Evolutionary conservation across 2,797 vertebrate species (phyloP).

Genomic region (Tenualosa ilisha): DNA sequence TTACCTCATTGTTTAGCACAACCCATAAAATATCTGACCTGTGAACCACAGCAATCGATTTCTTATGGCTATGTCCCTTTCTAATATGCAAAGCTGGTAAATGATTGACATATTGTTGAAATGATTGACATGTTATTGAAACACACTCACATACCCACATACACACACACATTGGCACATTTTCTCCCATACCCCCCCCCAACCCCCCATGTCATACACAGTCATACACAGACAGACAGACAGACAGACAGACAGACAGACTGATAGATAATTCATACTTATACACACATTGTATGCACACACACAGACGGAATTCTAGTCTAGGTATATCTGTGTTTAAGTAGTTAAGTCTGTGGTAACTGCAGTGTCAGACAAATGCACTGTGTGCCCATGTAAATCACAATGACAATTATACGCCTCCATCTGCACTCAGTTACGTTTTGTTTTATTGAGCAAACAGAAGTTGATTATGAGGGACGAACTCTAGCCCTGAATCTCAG

Average conservation of each 20-base stretch:
- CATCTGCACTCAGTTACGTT: neutral
- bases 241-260: too few species aligned
- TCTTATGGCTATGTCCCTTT: too few species aligned
- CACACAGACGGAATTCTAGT: neutral
- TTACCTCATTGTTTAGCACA: too few species aligned
- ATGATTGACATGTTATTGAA: neutral
- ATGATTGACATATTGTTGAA: neutral
- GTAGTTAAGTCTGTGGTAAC: neutral
- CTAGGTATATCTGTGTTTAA: neutral
- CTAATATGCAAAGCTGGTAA: too few species aligned
- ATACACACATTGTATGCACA: neutral
- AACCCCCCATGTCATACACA: too few species aligned
- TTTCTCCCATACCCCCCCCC: too few species aligned
- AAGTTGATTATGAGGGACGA: neutral
- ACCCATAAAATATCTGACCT: too few species aligned
- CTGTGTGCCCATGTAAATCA: neutral
- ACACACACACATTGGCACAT: conserved; percentile 56
- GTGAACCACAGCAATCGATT: too few species aligned
- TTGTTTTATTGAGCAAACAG: neutral
- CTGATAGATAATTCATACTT: too few species aligned
- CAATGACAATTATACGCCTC: neutral
- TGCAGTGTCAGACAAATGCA: neutral
- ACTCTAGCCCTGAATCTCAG: neutral
- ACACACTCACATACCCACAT: conserved; percentile 16
- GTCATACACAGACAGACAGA: neutral